Conservation (phyloP, 2,888 invertebrate genomes). For the Lochmaea capreae region DNA sequence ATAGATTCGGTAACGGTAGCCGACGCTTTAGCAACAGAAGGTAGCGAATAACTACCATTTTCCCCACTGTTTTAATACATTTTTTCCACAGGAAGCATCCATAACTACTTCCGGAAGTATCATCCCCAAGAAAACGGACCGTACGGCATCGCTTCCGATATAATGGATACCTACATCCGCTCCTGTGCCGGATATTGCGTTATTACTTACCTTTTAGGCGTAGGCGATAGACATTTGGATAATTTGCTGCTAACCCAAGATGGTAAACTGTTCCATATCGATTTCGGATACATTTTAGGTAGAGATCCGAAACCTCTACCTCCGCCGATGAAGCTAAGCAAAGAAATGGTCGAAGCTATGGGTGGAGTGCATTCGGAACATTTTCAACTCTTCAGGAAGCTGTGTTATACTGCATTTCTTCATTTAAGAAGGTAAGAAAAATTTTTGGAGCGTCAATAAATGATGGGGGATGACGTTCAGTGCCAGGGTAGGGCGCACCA, state of each 20-base stretch:
- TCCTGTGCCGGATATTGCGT: constrained; percentile 98
- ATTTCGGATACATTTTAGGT: constrained; percentile 97
- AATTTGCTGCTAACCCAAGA: constrained; percentile 91
- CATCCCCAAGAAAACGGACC: constrained; percentile 89
- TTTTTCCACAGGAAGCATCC: constrained; percentile 80
- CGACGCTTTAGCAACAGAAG: constrained; percentile 88
- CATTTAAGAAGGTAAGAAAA: constrained; percentile 82
- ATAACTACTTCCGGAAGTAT: constrained; percentile 91
- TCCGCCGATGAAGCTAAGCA: constrained; percentile 98
- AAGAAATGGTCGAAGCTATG: constrained; percentile 99
- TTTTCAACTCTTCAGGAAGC: constrained; percentile 93
- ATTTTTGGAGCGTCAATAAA: too few relatives aligned
- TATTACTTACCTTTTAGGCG: constrained; percentile 96
- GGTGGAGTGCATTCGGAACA: constrained; percentile 91
- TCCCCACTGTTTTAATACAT: background rate
- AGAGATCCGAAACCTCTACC: constrained; percentile 98
- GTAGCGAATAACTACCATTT: constrained; percentile 56
- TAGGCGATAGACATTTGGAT: constrained; percentile 97
- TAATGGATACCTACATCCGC: constrained; percentile 97
- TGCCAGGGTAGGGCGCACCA: too few relatives aligned
- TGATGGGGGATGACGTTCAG: too few relatives aligned
- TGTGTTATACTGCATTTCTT: constrained; percentile 95
- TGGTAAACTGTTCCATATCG: constrained; percentile 95
- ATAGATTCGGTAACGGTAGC: constrained; percentile 94
- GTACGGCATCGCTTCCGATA: constrained; percentile 91